Base-by-base conservation (phyloP, 2,888 invertebrate species). In the Scaptomyza reducta region DNA sequence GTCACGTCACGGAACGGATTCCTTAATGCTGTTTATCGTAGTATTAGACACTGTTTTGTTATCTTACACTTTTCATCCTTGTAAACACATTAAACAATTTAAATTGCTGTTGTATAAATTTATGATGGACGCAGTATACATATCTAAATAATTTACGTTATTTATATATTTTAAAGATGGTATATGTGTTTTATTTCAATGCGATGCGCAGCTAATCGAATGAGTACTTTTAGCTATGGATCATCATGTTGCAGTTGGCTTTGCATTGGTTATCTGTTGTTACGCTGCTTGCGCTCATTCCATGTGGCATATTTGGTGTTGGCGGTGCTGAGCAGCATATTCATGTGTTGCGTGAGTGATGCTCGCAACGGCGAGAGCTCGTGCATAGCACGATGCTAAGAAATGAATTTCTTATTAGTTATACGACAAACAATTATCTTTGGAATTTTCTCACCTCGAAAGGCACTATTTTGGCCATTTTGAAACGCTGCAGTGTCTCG, bases 401-500 rank as follows among this genome's bases (percentile, higher is more conserved):
- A 40, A 16, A 27, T 3, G 2, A 14, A 9, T 38, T 14, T 38
- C 38, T 18, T 18, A n/a, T 42, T 42, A n/a, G 29, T 16, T 13
- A 11, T 16, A 7, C 11, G 7, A 2, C 1, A 14, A 3, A 11
- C 6, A 1, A 14, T 5, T 16, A 10, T 2, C 5, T 16, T 14
- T 9, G 1, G 11, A 10, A 5, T 22, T 10, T 22, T 4, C 90
- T 84, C 87, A 96, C 96, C 94, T 97, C 97, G 89, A 97, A 97
- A 11, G 96, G 96, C 91, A 96, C 94, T 53, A 99, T 92, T 92
- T 96, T 97, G 25, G 96, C 96, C 89, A 95, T 94, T 91, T 98
- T 96, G 92, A 97, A 98, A 89, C 97, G 94, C 77, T 96, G 95
- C 76, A 99, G 91, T 1, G 98, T 97, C 79, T 96, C 96, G 80